These are phyloP conservation scores for Aphelenchoides avenae DNA, from an alignment of 1,140 invertebrate genomes.

Conservation along the genomic window DNA sequence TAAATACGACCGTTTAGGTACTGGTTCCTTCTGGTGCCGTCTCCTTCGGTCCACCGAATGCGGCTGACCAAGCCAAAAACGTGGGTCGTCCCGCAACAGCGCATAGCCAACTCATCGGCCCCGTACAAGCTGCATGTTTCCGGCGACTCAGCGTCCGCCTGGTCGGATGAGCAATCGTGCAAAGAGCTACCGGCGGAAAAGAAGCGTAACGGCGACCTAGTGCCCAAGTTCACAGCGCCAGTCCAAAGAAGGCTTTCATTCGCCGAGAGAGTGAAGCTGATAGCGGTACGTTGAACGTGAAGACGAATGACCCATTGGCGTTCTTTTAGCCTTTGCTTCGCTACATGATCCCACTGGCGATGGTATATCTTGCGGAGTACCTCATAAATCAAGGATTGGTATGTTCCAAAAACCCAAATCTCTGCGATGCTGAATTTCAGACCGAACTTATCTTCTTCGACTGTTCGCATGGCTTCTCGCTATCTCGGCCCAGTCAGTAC, in stretches of 20 bases:
- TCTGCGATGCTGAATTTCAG: slow-evolving; percentile 6
- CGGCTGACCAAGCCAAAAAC: slow-evolving; percentile 19
- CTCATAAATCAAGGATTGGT: slow-evolving; percentile 85
- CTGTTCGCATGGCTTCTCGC: slow-evolving; percentile 41
- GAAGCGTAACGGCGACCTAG: background rate
- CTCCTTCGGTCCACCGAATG: slow-evolving; percentile 22
- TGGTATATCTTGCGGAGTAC: slow-evolving; percentile 82
- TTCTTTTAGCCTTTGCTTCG: slow-evolving; percentile 64
- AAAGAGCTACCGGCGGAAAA: background rate
- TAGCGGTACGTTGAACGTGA: slow-evolving; percentile 7
- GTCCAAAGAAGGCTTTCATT: slow-evolving; percentile 7
- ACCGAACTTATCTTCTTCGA: slow-evolving; percentile 33
- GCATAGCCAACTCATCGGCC: background rate
- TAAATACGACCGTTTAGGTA: slow-evolving; percentile 30
- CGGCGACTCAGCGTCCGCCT: too few species aligned
- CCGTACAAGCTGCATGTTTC: background rate
- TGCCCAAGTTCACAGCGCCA: slow-evolving; percentile 3
- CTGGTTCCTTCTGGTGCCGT: slow-evolving; percentile 28
- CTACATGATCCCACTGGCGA: slow-evolving; percentile 74
- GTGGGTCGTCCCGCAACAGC: slow-evolving; percentile 37
- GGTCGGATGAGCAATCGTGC: too few species aligned
- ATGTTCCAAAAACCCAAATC: background rate
- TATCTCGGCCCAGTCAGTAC: slow-evolving; percentile 65
- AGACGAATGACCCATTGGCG: background rate
- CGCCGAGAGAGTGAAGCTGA: slow-evolving; percentile 6